phyloP scores from a whole-genome alignment of 2,888 invertebrate species.

The Xanthostigma xanthostigma region DNA sequence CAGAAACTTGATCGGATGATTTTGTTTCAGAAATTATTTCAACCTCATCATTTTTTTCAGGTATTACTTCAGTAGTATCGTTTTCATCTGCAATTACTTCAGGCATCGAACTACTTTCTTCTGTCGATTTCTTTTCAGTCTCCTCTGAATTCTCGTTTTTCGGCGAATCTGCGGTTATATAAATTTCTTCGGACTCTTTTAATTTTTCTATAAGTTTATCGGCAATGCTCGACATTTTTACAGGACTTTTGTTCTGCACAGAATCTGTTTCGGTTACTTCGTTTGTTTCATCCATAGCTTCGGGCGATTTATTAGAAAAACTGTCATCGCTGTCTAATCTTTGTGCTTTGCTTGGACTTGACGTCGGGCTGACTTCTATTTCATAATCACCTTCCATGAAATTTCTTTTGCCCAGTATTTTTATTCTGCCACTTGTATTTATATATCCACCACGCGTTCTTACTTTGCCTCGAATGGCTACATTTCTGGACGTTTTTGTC shows the following conservation, averaged over 20 bases:
- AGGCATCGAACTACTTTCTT: background rate
- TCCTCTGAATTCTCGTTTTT: too few species aligned
- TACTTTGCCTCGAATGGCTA: slow-evolving; percentile 10
- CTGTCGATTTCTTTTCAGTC: background rate
- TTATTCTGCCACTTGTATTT: slow-evolving; percentile 7
- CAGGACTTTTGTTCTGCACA: too few species aligned
- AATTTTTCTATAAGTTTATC: slow-evolving; percentile 24
- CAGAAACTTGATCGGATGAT: too few species aligned
- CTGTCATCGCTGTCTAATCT: slow-evolving; percentile 13
- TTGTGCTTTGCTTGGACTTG: slow-evolving; percentile 6
- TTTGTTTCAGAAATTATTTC: too few species aligned
- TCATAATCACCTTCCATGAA: slow-evolving; percentile 1
- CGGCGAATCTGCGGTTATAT: too few species aligned
- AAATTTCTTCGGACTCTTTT: slow-evolving; percentile 12
- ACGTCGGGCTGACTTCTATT: background rate
- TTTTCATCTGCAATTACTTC: background rate
- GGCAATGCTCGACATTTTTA: slow-evolving; percentile 17
- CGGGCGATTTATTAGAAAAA: slow-evolving; percentile 5
- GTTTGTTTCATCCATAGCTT: background rate
- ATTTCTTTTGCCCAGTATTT: background rate
- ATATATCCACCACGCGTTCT: slow-evolving; percentile 12
- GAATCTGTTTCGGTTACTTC: background rate
- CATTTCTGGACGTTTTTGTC: slow-evolving; percentile 7
- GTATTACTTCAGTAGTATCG: background rate
- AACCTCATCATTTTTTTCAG: background rate